phyloP scores from a whole-genome alignment of 2,888 invertebrate species.

The Ichneumoninae sp. region DNA sequence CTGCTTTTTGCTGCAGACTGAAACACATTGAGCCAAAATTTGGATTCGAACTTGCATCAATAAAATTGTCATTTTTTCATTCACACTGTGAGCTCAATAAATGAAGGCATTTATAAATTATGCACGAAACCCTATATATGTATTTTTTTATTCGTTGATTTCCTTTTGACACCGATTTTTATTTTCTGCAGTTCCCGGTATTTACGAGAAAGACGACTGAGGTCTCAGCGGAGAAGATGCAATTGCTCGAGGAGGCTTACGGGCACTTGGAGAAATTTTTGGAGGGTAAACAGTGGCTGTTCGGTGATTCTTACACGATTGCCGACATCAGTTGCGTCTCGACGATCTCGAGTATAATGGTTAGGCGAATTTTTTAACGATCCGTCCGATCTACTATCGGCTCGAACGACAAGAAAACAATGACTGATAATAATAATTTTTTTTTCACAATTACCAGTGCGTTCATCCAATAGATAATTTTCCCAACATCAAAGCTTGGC shows the following conservation, averaged over 20 bases:
- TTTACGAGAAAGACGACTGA: slow-evolving; percentile 78
- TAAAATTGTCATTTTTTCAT: too few relatives aligned
- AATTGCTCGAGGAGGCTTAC: slow-evolving; percentile 78
- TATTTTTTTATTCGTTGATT: neutral
- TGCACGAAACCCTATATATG: neutral
- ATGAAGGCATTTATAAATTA: neutral
- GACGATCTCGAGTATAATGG: slow-evolving; percentile 59
- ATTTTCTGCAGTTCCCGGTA: slow-evolving; percentile 77
- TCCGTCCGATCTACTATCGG: neutral
- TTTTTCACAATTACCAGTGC: slow-evolving; percentile 58
- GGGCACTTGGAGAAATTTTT: slow-evolving; percentile 81
- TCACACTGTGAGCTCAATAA: neutral
- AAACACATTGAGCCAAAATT: too few relatives aligned
- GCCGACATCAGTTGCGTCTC: slow-evolving; percentile 74
- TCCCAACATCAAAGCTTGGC: slow-evolving; percentile 87
- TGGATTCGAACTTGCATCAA: too few relatives aligned
- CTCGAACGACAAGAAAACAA: neutral
- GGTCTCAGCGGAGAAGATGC: slow-evolving; percentile 76
- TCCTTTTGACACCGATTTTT: neutral
- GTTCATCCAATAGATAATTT: slow-evolving; percentile 78
- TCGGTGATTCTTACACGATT: slow-evolving; percentile 73
- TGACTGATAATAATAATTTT: slow-evolving; percentile 9
- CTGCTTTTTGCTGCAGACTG: too few relatives aligned
- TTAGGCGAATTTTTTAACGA: slow-evolving; percentile 51
- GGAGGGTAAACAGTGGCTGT: slow-evolving; percentile 74